Evolutionary conservation across 1,140 invertebrate genomes (phyloP), one percentile per base, ranked within the genome.

Genomic region (Drosophila navojoa): DNA sequence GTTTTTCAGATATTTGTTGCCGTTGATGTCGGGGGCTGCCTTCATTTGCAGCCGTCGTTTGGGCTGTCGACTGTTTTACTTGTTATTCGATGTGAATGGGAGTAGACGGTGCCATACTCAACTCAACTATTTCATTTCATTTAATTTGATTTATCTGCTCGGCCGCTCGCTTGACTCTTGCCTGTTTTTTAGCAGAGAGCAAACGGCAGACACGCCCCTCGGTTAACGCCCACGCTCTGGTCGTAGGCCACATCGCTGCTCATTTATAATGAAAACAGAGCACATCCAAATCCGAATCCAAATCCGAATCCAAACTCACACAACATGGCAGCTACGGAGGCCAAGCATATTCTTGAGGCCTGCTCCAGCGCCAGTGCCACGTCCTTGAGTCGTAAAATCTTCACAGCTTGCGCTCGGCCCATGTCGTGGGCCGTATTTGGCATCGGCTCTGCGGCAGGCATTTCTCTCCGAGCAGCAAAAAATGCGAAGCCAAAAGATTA

Each of bases 71-170:
- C 57, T 71, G 63, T 71, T 73, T 76, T 69, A 69, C 72, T 76
- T 73, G 63, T 70, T 76, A 69, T 72, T 76, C 77, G 57, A 66
- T 79, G 69, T 57, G 38, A 57, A 40, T 66, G 84, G 71, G 62
- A 58, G 62, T 15, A 45, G 42, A 45, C 66, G 60, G 53, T 11
- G 13, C 62, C 25, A 16, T 75, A 82, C 71, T 79, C 84, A n/a
- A n/a, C 84, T 71, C 73, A 84, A 89, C 84, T 89, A 89, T 89
- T 89, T 89, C 82, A 73, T 87, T 86, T 86, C 77, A 84, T 89
- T 89, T 80, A 80, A 89, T 89, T 89, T 89, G 82, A 89, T 89
- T 89, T 89, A 89, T 86, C 70, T 76, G 53, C 77, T 77, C 29
- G 53, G 63, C 50, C 58, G 55, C 29, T 40, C 67, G 57, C 74